Conservation (phyloP, 2,113 vertebrate species). For the Tauraco erythrolophus region DNA sequence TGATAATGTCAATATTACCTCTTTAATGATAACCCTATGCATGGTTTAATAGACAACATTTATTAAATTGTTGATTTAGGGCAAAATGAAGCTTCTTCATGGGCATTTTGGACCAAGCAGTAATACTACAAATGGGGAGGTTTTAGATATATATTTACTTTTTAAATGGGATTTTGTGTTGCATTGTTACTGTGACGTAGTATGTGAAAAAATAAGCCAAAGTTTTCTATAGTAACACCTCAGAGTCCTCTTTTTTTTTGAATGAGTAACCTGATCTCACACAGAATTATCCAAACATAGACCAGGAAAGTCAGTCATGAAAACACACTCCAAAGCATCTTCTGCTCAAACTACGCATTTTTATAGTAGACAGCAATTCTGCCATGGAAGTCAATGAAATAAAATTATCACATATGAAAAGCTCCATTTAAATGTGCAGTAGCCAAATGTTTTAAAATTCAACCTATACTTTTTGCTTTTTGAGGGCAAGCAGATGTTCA, state of each 20-base stretch:
- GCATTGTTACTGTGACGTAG: not conserved
- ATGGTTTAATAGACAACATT: not conserved
- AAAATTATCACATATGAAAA: not conserved
- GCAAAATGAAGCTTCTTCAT: not conserved
- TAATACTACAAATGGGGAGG: not conserved
- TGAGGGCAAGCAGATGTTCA: not conserved
- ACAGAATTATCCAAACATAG: not conserved
- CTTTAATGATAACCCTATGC: not conserved
- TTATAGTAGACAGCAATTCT: not conserved
- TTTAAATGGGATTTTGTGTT: not conserved
- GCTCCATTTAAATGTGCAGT: not conserved
- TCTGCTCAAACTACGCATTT: not conserved
- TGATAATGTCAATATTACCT: not conserved
- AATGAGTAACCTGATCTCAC: not conserved
- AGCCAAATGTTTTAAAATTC: not conserved
- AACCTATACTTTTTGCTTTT: not conserved
- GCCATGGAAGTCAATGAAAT: not conserved
- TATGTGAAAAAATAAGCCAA: not conserved
- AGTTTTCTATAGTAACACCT: not conserved
- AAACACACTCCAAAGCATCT: not conserved
- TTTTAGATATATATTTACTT: not conserved
- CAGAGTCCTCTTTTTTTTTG: not conserved
- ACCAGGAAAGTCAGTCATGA: not conserved
- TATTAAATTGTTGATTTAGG: not conserved
- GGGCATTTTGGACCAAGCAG: not conserved